These are phyloP conservation scores for Xiphydria camelus DNA, from an alignment of 2,888 invertebrate species.

Conservation along the genomic window DNA sequence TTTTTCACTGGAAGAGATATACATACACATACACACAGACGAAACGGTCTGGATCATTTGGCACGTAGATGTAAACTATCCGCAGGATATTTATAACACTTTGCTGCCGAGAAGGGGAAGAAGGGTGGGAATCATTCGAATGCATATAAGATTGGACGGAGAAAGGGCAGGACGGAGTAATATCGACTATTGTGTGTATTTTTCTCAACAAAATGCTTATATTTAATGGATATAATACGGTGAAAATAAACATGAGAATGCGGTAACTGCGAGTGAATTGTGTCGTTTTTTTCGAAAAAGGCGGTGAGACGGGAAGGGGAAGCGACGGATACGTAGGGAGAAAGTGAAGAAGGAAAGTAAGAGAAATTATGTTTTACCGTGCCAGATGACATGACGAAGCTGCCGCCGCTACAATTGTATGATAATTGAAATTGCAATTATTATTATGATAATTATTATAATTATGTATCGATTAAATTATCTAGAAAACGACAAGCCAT, in stretches of 20 bases:
- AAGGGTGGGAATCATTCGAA: no score
- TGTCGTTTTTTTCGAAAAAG: neutral
- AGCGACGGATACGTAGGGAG: conserved; percentile 8
- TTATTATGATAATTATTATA: conserved; percentile 29
- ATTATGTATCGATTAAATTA: conserved; percentile 49
- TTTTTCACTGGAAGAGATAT: no score
- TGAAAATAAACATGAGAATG: neutral
- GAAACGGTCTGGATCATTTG: no score
- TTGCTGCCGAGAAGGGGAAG: no score
- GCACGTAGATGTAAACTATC: no score
- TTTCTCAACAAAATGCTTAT: conserved; percentile 3
- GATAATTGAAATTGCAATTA: conserved; percentile 27
- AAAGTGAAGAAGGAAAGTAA: conserved; percentile 4
- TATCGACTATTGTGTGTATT: conserved; percentile 6
- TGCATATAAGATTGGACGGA: neutral
- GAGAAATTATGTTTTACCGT: conserved; percentile 17
- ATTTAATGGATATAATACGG: conserved; percentile 1
- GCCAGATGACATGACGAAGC: conserved; percentile 36
- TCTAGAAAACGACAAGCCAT: conserved; percentile 34
- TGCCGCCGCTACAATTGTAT: conserved; percentile 43
- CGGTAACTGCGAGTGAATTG: neutral
- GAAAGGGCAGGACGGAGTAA: neutral
- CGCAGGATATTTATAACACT: no score
- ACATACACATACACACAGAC: no score
- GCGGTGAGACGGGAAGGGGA: neutral